phyloP scores from a whole-genome alignment of 2,113 vertebrate species.

The Vicugna pacos region DNA sequence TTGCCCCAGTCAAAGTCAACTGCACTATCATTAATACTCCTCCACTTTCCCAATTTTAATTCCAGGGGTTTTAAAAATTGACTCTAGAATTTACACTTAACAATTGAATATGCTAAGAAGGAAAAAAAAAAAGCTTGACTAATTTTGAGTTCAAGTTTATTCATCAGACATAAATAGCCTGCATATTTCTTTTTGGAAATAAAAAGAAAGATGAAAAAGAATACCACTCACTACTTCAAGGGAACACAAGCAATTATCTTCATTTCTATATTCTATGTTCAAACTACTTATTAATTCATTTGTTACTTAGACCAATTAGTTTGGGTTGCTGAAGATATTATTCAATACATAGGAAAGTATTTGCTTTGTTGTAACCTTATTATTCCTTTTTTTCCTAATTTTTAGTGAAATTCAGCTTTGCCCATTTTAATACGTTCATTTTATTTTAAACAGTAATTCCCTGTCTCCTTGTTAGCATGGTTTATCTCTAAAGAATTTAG shows the following conservation, averaged over 20 bases:
- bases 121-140: conserved; percentile 2
- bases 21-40: not conserved
- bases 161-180: conserved; percentile 74
- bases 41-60: conserved; percentile 18
- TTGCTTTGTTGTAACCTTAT: conserved; percentile 55
- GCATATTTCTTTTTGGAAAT: conserved; percentile 64
- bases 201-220: conserved; percentile 50
- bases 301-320: conserved; percentile 72
- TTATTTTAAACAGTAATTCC: conserved; percentile 46
- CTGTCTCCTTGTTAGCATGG: not conserved
- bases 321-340: conserved; percentile 66
- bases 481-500: conserved; percentile 38
- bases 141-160: conserved; percentile 72
- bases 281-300: conserved; percentile 78
- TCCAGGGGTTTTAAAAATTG: not conserved
- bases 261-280: conserved; percentile 63
- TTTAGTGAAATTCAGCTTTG: conserved; percentile 53
- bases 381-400: conserved; percentile 34
- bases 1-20: not conserved
- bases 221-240: conserved; percentile 70
- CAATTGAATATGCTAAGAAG: not conserved
- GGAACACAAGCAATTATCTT: conserved; percentile 61
- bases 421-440: conserved; percentile 34
- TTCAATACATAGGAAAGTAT: not conserved
- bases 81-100: conserved; percentile 58